A percentile compares a stretch with the other conserved stretches of the same genome.
Conservation (phyloP, 2,888 invertebrate genomes). For the Rhingia rostrata region DNA sequence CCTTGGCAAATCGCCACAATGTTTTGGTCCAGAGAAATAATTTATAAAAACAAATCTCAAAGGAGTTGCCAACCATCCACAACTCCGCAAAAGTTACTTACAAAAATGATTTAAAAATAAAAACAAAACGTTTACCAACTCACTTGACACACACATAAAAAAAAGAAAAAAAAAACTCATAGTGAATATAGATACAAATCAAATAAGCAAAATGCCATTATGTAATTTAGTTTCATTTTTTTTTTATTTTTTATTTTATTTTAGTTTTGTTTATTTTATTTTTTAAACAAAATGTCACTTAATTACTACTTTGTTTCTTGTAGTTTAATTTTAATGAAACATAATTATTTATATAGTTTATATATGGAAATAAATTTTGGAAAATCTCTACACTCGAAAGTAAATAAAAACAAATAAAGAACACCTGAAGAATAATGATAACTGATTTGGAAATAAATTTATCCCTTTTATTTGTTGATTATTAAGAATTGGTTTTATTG, state of each 20-base stretch:
- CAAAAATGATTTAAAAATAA: slow-evolving; percentile 37
- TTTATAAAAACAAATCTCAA: background rate
- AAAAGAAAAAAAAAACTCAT: slow-evolving; percentile 10
- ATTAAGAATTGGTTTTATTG: slow-evolving; percentile 1
- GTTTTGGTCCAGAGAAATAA: slow-evolving; percentile 5
- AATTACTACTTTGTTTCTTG: slow-evolving; percentile 44
- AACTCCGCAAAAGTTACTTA: slow-evolving; percentile 35
- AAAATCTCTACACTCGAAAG: slow-evolving; percentile 55
- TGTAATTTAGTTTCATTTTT: slow-evolving; percentile 51
- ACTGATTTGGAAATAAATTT: slow-evolving; percentile 66
- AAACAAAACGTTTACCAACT: slow-evolving; percentile 30
- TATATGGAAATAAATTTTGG: slow-evolving; percentile 22
- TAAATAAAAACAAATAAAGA: slow-evolving; percentile 61
- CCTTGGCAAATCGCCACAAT: slow-evolving; percentile 22
- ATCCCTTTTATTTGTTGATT: slow-evolving; percentile 60
- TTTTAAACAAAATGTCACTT: slow-evolving; percentile 38
- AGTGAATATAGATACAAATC: slow-evolving; percentile 35
- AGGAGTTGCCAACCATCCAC: slow-evolving; percentile 2
- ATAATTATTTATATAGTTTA: slow-evolving; percentile 62
- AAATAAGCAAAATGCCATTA: slow-evolving; percentile 61
- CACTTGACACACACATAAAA: slow-evolving; percentile 34
- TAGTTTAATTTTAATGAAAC: slow-evolving; percentile 57
- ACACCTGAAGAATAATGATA: slow-evolving; percentile 48
- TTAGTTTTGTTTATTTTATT: slow-evolving; percentile 25
- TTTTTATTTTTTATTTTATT: slow-evolving; percentile 13